Evolutionary conservation across 1,140 invertebrate species (phyloP), one percentile per base, ranked within the genome.

Genomic region (Leucophenga varia): DNA sequence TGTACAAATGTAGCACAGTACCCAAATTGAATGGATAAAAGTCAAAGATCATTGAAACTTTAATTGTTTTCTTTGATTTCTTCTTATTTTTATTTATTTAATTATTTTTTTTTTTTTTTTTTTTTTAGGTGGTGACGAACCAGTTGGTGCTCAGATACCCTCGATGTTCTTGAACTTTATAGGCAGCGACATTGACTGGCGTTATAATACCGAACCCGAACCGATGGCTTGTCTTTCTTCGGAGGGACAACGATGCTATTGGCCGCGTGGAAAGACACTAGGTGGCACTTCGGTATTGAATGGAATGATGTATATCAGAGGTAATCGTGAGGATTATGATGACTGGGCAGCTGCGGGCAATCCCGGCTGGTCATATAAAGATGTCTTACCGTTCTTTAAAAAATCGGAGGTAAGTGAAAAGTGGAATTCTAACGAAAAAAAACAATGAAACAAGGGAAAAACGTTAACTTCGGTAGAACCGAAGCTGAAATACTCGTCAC

Each of bases 261-360:
- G 89, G 90, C 88, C 90, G 0, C 80, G 89, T 65, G 90, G 89
- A 64, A 93, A 93, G 77, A 89, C 91, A 0, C 72, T 94, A 2
- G 94, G 94, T 14, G 95, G 95, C 2, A 95, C 91, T 1, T 94
- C 92, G 19, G 91, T 93, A 0, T 84, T 98, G 77, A 98, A 98
- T 73, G 93, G 93, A 2, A 97, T 98, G 94, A 93, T 93, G 77
- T 97, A 98, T 74, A 93, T 97, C 47, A 80, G 95, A 38, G 95
- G 95, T 2, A 90, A 93, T 58, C 82, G 86, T 8, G 85, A 85
- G 55, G 95, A 98, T 75, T 98, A 88, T 75, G 91, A 98, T 67
- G 79, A 86, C 37, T 98, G 95, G 95, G 89, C 89, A 6, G 81
- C 79, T 4, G 78, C 87, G 37, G 95, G 95, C 2, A 93, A 91